Evolutionary conservation across 1,140 invertebrate genomes (phyloP).

Genomic region (Eubasilissa regina): DNA sequence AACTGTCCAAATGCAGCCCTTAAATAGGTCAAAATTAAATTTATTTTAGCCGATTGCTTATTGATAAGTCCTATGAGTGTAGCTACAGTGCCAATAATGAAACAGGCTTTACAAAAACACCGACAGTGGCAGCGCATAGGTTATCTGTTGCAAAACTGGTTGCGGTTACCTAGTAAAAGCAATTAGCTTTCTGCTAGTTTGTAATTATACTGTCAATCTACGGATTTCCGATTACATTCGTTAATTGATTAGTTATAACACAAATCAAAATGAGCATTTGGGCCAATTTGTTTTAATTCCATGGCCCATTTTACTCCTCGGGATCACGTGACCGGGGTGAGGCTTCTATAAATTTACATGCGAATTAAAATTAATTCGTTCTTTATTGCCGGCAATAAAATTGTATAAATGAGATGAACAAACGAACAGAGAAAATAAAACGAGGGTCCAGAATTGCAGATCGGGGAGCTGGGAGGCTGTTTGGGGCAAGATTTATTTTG

Average conservation of each 20-base stretch:
- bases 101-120: too few relatives aligned
- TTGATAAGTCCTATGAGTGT: too few relatives aligned
- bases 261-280: neutral
- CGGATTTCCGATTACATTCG: too few relatives aligned
- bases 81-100: too few relatives aligned
- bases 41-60: too few relatives aligned
- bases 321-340: neutral
- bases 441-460: conserved; percentile 21
- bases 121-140: too few relatives aligned
- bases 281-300: neutral
- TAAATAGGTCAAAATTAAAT: too few relatives aligned
- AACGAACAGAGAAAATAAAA: conserved; percentile 53
- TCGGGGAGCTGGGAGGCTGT: conserved; percentile 12
- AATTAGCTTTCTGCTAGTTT: too few relatives aligned
- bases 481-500: conserved; percentile 54
- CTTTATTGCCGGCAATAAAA: conserved; percentile 57
- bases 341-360: conserved; percentile 53
- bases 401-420: conserved; percentile 57
- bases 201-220: too few relatives aligned
- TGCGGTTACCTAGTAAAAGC: too few relatives aligned
- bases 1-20: too few relatives aligned
- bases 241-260: neutral
- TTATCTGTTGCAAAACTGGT: too few relatives aligned
- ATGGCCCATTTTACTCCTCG: conserved; percentile 6
- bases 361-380: conserved; percentile 56